These are phyloP conservation scores for Desmodus rotundus DNA, from an alignment of 2,113 vertebrate genomes.

Conservation along the genomic window DNA sequence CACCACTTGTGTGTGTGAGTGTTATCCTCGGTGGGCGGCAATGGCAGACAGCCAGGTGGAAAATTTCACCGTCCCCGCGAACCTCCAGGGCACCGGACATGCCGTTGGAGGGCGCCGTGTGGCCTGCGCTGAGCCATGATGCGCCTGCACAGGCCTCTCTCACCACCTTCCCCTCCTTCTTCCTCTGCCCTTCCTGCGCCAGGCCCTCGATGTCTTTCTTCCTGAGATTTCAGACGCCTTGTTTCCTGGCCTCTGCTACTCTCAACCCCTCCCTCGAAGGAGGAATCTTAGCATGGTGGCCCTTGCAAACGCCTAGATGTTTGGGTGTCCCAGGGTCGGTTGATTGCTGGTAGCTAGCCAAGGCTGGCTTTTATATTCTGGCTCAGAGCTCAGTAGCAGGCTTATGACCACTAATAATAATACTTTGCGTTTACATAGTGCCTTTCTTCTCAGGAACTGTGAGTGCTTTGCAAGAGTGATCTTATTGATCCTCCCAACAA, in stretches of 20 bases:
- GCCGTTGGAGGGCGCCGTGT: neutral
- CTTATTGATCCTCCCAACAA: neutral
- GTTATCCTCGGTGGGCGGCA: slow-evolving; percentile 7
- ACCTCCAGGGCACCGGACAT: neutral
- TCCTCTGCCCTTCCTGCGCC: neutral
- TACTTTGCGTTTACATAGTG: neutral
- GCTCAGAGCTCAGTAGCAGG: neutral
- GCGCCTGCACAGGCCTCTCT: neutral
- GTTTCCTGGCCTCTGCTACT: neutral
- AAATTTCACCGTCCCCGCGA: slow-evolving; percentile 56
- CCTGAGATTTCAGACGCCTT: neutral
- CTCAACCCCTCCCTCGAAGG: neutral
- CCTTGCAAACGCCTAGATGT: neutral
- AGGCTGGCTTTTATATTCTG: slow-evolving; percentile 40
- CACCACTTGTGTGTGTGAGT: slow-evolving; percentile 17
- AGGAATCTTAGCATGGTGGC: neutral
- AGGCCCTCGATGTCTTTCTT: neutral
- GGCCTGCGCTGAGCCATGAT: neutral
- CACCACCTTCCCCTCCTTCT: neutral
- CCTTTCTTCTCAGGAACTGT: slow-evolving; percentile 15
- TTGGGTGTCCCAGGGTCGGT: neutral
- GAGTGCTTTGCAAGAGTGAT: slow-evolving; percentile 11
- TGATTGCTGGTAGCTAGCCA: neutral
- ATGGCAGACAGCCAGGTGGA: slow-evolving; percentile 51
- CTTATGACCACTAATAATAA: neutral